phyloP scores from a whole-genome alignment of 2,113 vertebrate species.

The Erythrolamprus reginae region DNA sequence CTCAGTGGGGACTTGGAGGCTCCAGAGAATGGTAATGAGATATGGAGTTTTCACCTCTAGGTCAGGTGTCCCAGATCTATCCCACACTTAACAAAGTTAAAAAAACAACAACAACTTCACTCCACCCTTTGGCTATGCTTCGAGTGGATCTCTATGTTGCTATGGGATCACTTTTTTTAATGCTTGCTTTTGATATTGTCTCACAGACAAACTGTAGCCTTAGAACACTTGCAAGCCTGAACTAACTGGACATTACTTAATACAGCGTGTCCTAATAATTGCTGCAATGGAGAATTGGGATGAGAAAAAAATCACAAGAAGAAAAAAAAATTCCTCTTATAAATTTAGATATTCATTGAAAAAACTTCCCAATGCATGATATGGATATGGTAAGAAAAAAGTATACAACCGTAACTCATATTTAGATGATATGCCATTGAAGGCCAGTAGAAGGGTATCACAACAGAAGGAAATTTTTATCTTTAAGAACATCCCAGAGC shows the following conservation, averaged over 20 bases:
- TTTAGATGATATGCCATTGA: neutral
- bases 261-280: neutral
- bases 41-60: slow-evolving; percentile 3
- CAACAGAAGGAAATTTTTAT: neutral
- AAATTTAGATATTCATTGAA: neutral
- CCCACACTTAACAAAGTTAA: slow-evolving; percentile 6
- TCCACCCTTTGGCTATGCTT: neutral
- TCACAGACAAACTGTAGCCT: neutral
- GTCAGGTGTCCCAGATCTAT: slow-evolving; percentile 29
- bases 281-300: neutral
- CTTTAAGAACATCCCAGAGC: neutral
- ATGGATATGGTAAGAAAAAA: neutral
- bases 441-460: neutral
- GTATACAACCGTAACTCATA: neutral
- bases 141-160: neutral
- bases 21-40: slow-evolving; percentile 32
- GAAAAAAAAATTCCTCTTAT: neutral
- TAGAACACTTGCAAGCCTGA: neutral
- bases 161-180: neutral
- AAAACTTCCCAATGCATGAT: neutral
- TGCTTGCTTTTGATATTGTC: neutral
- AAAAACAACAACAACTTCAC: neutral
- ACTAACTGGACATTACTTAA: neutral
- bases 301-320: neutral
- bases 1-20: slow-evolving; percentile 26